These are phyloP conservation scores for Seira ritae DNA, from an alignment of 2,888 invertebrate species.

Conservation along the genomic window DNA sequence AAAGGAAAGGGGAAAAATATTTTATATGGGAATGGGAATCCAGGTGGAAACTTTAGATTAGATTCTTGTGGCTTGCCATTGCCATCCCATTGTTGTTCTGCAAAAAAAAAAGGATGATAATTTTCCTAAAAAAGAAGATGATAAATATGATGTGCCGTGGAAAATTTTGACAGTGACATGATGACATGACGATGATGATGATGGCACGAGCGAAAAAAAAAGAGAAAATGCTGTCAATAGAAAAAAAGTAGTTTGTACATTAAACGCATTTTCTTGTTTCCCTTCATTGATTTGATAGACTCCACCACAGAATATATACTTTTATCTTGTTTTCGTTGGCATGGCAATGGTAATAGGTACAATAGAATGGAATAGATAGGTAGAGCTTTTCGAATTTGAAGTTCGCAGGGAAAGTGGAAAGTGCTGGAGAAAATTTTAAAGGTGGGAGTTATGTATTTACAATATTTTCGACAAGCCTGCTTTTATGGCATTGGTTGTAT, in stretches of 20 bases:
- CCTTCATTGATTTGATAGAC: slow-evolving; percentile 2
- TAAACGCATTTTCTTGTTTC: background rate
- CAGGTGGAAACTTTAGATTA: slow-evolving; percentile 64
- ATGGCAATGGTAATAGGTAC: background rate
- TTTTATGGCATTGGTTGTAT: no score
- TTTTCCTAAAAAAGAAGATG: background rate
- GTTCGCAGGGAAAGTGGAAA: no score
- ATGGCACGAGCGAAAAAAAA: background rate
- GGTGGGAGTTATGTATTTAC: no score
- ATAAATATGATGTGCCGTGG: background rate
- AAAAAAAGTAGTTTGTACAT: background rate
- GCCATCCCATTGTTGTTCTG: background rate
- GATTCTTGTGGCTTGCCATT: slow-evolving; percentile 20
- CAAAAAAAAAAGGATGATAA: background rate
- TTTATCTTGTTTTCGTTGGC: background rate
- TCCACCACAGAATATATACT: background rate
- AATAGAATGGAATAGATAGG: no score
- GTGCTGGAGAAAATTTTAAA: no score
- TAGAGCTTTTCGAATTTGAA: no score
- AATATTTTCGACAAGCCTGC: no score
- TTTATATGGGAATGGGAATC: slow-evolving; percentile 51
- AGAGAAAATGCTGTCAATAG: slow-evolving; percentile 40
- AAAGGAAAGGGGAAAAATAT: background rate
- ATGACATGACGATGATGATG: background rate
- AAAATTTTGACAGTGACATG: background rate